phyloP scores from a whole-genome alignment of 2,113 vertebrate genomes.

The Nothobranchius kuhntae region DNA sequence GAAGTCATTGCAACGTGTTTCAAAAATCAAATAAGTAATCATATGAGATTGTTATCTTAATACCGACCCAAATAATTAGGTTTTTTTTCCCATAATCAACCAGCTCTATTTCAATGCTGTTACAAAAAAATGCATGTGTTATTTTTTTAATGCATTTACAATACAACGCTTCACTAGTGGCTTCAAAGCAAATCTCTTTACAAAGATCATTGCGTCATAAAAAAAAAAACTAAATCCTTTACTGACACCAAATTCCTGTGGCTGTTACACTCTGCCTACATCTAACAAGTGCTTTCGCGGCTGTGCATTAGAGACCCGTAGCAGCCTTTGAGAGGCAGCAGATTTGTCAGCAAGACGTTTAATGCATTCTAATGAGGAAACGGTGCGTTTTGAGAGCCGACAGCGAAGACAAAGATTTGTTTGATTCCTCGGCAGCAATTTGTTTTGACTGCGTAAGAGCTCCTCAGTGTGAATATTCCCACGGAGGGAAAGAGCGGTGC shows the following conservation, averaged over 20 bases:
- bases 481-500: constrained; percentile 24
- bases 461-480: constrained; percentile 34
- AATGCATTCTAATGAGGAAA: constrained; percentile 48
- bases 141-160: not conserved
- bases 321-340: constrained; percentile 8
- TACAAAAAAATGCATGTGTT: not conserved
- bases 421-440: constrained; percentile 45
- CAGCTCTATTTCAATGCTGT: too few species aligned
- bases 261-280: not conserved
- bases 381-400: constrained; percentile 27
- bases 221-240: not conserved
- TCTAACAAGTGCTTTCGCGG: constrained; percentile 9
- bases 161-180: not conserved
- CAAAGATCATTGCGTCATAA: not conserved
- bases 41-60: too few species aligned
- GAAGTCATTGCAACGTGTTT: too few species aligned
- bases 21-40: too few species aligned
- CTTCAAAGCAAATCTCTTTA: not conserved
- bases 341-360: constrained; percentile 20
- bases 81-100: too few species aligned
- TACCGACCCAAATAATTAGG: too few species aligned
- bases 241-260: not conserved
- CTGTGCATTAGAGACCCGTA: constrained; percentile 6
- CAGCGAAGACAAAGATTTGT: constrained; percentile 40
- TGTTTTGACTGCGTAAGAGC: constrained; percentile 46